Evolutionary conservation across 2,888 invertebrate species (phyloP), one percentile per base, ranked within the genome.

Genomic region (Acanthococcus lagerstroemiae): DNA sequence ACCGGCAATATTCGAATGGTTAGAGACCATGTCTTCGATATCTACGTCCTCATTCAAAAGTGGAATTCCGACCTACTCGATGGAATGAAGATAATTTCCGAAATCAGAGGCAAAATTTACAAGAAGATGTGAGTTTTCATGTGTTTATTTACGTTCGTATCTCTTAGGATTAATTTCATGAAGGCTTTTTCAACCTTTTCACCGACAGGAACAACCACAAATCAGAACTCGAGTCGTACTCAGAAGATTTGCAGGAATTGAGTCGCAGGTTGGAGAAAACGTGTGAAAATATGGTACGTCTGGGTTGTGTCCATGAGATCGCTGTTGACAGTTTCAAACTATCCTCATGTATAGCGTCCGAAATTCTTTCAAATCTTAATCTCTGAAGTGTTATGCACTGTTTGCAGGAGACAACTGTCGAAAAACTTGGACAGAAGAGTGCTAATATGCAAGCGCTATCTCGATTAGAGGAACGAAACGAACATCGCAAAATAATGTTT

Each of bases 1-100:
- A 61, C 67, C n/a, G 67, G 67, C 26, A 67, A 67, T 56, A 46
- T 25, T 24, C 45, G 61, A 12, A 26, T 67, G 4, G 12, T 61
- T 17, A 21, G 55, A 27, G 67, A 67, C 27, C 60, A 61, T 24
- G 24, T 60, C 7, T 26, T 26, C 7, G 56, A 55, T 25, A 48
- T 67, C 19, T 48, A 30, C 48, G 22, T 45, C 12, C 24, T 26
- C 1, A 55, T 60, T 22, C 45, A 67, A 6, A 46, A 37, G n/a
- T 67, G 60, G 60, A 50, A 63, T 48, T 19, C 30, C 26, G 52
- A 63, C 21, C 30, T 63, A 3, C 19, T 54, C 12, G 54, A 63
- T 44, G 63, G 63, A 7, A 30, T 24, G 17, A n/a, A 17, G 1
- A n/a, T 22, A 12, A 19, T 63, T 25, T 22, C 52, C 24, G 52